Base-by-base conservation (phyloP, 1,140 invertebrate genomes). In the Formica selysi region DNA sequence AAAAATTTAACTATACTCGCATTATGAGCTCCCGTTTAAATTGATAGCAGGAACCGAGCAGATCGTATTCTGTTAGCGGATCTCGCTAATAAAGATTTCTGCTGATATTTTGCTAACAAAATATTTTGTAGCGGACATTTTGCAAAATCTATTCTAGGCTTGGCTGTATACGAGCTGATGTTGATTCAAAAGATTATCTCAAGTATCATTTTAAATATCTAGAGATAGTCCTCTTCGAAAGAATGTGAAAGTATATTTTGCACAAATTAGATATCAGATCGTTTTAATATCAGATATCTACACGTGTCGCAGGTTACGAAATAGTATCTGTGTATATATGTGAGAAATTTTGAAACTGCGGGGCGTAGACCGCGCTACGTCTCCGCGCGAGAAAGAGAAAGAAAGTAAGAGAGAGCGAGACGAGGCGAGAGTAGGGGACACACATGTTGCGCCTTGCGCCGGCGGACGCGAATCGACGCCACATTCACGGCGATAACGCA, bases 401-500 rank as follows among this genome's bases (percentile, higher is more conserved):
- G 44, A 11, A 11, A 48, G 44, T 1, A 3, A 51, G 41, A 29
- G 22, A 2, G 29, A n/a, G 26, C 26, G 41, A 19, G n/a, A 22
- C 32, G 32, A 32, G 4, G 6, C n/a, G 2, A n/a, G n/a, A 32
- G 22, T 1, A 13, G 22, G 8, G 19, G 57, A 11, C 8, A 38
- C 73, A 57, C 73, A 61, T 61, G 73, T 44, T 44, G 59, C 59
- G 41, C 13, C n/a, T 44, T 44, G 59, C 59, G 41, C 13, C n/a
- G n/a, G 36, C 7, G 13, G 38, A n/a, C 36, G 16, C 16, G 5
- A 2, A 2, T 8, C 38, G 19, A 36, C 51, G 41, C 19, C 13
- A 41, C 71, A 36, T 74, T 74, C 62, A 78, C 36, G 70, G 26
- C 13, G 36, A 32, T 71, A 10, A 41, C 78, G 41, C 48, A 59